Evolutionary conservation across 1,140 invertebrate genomes (phyloP), one percentile per base, ranked within the genome.

Genomic region (Diabrotica virgifera): DNA sequence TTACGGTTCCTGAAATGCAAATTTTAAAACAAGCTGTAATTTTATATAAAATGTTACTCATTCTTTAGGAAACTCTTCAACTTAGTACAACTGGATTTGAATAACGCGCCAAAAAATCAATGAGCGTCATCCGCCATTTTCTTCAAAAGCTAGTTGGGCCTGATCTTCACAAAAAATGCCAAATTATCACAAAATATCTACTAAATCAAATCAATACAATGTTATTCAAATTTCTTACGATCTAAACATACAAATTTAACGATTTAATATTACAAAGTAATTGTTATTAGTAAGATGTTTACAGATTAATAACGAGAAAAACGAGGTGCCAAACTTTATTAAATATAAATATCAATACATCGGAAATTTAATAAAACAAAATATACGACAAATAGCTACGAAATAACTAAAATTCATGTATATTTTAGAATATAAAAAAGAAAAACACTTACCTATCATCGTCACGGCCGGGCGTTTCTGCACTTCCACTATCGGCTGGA

Each of bases 401-500:
- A 55, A 55, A 9, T 24, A 46, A 8, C n/a, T 46, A 46, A 46
- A 46, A 46, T 10, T 46, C 8, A 46, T 46, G 40, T 46, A 10
- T 46, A 46, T 46, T 10, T 46, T 46, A 10, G 24, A 24, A 24
- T 24, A 24, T 24, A 24, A 24, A 24, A 24, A 24, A 24, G 24
- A 24, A 24, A 2, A 24, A 50, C 50, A 14, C 76, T 75, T 88
- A 89, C 87, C 87, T 88, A 83, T 89, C 87, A 81, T 89, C 87
- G 82, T 88, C 87, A 75, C 86, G 85, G 76, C 86, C 87, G 46
- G 87, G 86, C 61, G 84, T 83, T 78, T 85, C 84, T 14, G 84
- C 83, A 80, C 85, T 84, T 68, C 85, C 86, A 78, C 84, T 83
- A 72, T 87, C 84, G 70, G 83, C 80, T 63, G 80, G 81, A 74